Base-by-base conservation (phyloP, 2,113 vertebrate species). In the Gila orcuttii region DNA sequence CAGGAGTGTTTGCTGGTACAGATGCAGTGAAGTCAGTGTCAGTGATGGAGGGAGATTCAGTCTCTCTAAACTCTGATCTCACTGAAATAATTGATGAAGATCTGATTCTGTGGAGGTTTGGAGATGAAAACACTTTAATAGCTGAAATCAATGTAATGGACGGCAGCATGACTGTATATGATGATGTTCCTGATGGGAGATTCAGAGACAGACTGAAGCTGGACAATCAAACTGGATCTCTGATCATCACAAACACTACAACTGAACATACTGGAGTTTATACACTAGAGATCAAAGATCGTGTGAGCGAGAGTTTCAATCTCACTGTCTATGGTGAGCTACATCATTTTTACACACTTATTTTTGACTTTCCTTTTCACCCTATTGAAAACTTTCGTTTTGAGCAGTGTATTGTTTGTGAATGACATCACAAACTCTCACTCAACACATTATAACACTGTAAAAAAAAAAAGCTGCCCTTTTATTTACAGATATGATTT, bases 211-310 rank as follows among this genome's bases (percentile, higher is more conserved):
- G 66, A 69, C 66, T 69, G 66, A 39, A 69, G 17, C 3, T 69
- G 66, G 66, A 68, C 0, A 0, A 21, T 68, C 28, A 68, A 9
- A 36, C 66, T 68, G 66, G 31, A 68, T 68, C 31, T 68, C 66
- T 68, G 66, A 68, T 0, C 66, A 68, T 68, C 66, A 68, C 31
- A 19, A 21, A 68, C 64, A 36, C 0, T 15, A 42, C 0, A 42
- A 11, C 68, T 73, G 19, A 42, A 73, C 68, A 73, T 2, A 0
- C 4, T 42, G 69, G 39, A 45, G 0, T 0, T 5, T 73, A 73
- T 42, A 0, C 3, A 11, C 9, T 71, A 42, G 0, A 23, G 68
- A 42, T 0, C 19, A 23, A 42, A 3, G 2, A 28, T 28, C 28
- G 0, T 11, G 3, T 9, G 19, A 71, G 2, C 0, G 39, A 69